phyloP scores from a whole-genome alignment of 2,888 invertebrate species.

The Dioctria linearis region DNA sequence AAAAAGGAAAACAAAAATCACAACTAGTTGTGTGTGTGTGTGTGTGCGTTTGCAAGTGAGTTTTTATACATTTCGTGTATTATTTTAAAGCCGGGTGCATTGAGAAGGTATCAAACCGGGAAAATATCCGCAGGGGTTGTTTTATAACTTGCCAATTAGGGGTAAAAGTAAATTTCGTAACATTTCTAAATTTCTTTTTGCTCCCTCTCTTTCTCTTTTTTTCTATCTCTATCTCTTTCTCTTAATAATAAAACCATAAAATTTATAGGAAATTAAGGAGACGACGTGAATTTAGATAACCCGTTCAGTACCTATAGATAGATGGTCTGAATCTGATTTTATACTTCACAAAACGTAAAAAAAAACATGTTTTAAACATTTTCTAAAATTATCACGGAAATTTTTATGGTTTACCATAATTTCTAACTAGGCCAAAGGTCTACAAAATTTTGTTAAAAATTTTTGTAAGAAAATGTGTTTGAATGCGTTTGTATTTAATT shows the following conservation, averaged over 20 bases:
- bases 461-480: no score
- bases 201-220: constrained; percentile 23
- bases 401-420: constrained; percentile 45
- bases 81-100: constrained; percentile 42
- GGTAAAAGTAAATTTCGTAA: constrained; percentile 40
- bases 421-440: constrained; percentile 44
- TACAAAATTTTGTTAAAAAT: no score
- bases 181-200: not conserved
- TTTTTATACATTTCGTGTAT: no score
- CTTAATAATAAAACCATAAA: constrained; percentile 25
- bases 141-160: constrained; percentile 47
- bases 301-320: not conserved
- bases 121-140: constrained; percentile 42
- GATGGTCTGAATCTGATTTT: constrained; percentile 18
- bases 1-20: not conserved
- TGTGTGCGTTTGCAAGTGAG: not conserved
- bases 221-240: not conserved
- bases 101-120: constrained; percentile 44
- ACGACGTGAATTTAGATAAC: not conserved
- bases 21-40: not conserved
- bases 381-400: not conserved
- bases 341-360: not conserved
- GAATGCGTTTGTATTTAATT: no score
- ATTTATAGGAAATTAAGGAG: constrained; percentile 17
- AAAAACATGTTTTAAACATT: not conserved